Percentiles rank a stretch among this genome's conserved stretches.
Conservation (phyloP, 2,888 invertebrate species). For the Endomychus coccineus region DNA sequence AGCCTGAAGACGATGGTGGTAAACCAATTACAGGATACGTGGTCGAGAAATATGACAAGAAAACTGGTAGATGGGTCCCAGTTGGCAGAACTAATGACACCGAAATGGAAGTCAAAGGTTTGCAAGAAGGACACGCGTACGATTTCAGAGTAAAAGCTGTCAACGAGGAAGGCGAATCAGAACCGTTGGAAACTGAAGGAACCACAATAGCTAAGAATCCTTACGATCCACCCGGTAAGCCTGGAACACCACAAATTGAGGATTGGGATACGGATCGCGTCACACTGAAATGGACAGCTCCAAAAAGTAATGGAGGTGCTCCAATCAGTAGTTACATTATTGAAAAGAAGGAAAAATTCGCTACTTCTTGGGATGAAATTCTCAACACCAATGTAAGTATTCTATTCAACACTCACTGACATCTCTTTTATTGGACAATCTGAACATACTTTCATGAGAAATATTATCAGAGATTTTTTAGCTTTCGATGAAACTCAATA, state of each 20-base stretch:
- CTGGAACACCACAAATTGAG: conserved; percentile 75
- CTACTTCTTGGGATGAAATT: conserved; percentile 74
- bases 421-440: too few relatives aligned
- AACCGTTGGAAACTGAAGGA: conserved; percentile 87
- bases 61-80: conserved; percentile 88
- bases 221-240: conserved; percentile 79
- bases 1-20: conserved; percentile 92
- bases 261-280: conserved; percentile 89
- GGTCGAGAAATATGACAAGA: conserved; percentile 88
- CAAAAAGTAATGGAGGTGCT: conserved; percentile 69
- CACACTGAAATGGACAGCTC: conserved; percentile 76
- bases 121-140: conserved; percentile 88
- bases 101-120: conserved; percentile 79
- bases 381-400: conserved; percentile 59
- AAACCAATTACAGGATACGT: conserved; percentile 87
- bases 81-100: conserved; percentile 82
- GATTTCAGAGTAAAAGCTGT: conserved; percentile 90
- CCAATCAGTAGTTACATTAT: conserved; percentile 80
- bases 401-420: too few relatives aligned
- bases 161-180: conserved; percentile 92
- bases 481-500: too few relatives aligned
- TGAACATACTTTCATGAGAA: too few relatives aligned
- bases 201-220: conserved; percentile 93
- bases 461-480: too few relatives aligned
- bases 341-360: conserved; percentile 80